A percentile compares a stretch with the other conserved stretches of the same genome.
phyloP scores from a whole-genome alignment of 2,797 vertebrate species.

The Spondyliosoma cantharus region DNA sequence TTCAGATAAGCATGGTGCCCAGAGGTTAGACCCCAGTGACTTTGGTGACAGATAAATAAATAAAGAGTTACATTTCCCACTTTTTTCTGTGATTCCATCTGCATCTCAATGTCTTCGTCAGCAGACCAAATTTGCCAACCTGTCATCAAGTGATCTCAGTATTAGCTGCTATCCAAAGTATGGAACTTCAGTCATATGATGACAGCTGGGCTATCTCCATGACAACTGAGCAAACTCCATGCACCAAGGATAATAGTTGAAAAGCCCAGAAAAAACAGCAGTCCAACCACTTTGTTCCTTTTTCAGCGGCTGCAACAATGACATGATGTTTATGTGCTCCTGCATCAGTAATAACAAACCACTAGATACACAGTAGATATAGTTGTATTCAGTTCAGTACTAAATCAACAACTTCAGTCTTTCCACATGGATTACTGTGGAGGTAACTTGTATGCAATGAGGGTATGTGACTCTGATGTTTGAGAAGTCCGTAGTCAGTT shows the following conservation, averaged over 20 bases:
- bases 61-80: background rate
- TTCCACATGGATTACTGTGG: background rate
- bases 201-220: background rate
- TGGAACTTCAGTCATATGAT: background rate
- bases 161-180: background rate
- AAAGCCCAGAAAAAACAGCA: background rate
- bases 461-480: background rate
- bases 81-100: background rate
- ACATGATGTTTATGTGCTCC: background rate
- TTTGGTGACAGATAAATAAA: background rate
- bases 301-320: background rate
- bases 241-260: background rate
- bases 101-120: background rate
- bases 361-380: background rate
- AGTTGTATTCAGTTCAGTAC: too few species aligned
- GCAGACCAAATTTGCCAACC: background rate
- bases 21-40: background rate
- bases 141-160: background rate
- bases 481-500: slow-evolving; percentile 8
- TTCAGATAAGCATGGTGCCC: background rate
- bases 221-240: background rate
- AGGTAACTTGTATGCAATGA: background rate
- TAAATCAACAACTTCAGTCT: background rate
- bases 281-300: background rate
- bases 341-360: background rate